Conservation (phyloP, 2,113 vertebrate species). For the Oreochromis spilurus region DNA sequence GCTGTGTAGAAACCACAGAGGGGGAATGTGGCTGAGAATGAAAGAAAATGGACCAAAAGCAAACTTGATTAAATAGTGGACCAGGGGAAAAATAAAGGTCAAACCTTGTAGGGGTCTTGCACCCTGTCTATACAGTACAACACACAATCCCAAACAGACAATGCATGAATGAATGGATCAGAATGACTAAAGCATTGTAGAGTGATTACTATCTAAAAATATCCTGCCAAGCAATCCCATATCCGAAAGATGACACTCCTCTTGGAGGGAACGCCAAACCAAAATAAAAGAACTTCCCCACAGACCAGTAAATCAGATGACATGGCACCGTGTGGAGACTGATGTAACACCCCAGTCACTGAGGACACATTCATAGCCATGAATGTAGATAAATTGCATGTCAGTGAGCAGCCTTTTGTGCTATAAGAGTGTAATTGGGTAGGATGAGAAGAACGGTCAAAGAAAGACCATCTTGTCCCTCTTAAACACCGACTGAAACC, state of each 20-base stretch:
- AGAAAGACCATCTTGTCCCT: neutral
- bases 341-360: slow-evolving; percentile 36
- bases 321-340: slow-evolving; percentile 44
- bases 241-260: slow-evolving; percentile 66
- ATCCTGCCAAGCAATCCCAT: slow-evolving; percentile 31
- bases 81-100: neutral
- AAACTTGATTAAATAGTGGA: neutral
- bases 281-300: slow-evolving; percentile 73
- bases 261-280: slow-evolving; percentile 36
- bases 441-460: neutral
- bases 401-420: slow-evolving; percentile 14
- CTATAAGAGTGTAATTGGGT: neutral
- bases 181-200: slow-evolving; percentile 24
- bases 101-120: neutral
- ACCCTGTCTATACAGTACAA: neutral
- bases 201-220: slow-evolving; percentile 57
- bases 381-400: neutral
- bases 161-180: slow-evolving; percentile 11
- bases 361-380: slow-evolving; percentile 33
- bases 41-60: neutral
- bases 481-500: neutral
- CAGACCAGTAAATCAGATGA: slow-evolving; percentile 61
- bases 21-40: neutral
- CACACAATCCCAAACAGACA: neutral
- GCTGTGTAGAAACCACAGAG: neutral